Evolutionary conservation across 2,888 invertebrate genomes (phyloP).

Genomic region (Taphrorychus bicolor): DNA sequence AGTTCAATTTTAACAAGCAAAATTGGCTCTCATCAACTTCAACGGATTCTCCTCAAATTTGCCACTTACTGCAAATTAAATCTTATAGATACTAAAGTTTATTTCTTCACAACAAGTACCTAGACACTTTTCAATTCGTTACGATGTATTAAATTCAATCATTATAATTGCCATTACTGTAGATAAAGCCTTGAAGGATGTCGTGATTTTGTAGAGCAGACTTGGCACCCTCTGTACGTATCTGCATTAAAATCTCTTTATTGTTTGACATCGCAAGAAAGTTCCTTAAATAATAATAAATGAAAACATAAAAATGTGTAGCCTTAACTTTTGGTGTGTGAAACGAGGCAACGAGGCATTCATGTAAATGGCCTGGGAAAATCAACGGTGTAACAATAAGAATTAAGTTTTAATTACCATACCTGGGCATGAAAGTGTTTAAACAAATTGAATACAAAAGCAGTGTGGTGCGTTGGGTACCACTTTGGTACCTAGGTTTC

Average conservation of each 20-base stretch:
- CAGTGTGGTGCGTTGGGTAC: background rate
- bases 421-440: constrained; percentile 1
- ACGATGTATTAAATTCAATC: background rate
- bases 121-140: constrained; percentile 14
- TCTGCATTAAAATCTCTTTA: background rate
- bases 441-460: constrained; percentile 14
- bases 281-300: background rate
- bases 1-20: too few species aligned
- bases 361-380: constrained; percentile 4
- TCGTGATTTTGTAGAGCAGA: too few species aligned
- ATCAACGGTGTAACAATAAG: constrained; percentile 1
- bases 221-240: too few species aligned
- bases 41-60: too few species aligned
- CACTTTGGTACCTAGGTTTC: background rate
- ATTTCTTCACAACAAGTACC: too few species aligned
- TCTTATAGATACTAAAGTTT: too few species aligned
- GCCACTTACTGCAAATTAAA: too few species aligned
- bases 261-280: background rate
- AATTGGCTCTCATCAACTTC: too few species aligned
- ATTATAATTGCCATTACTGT: too few species aligned
- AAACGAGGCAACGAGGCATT: background rate
- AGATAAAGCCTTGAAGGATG: too few species aligned
- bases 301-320: too few species aligned
- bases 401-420: constrained; percentile 4
- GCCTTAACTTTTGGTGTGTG: constrained; percentile 1